phyloP scores from a whole-genome alignment of 2,888 invertebrate genomes.

The Tiliacea aurago region DNA sequence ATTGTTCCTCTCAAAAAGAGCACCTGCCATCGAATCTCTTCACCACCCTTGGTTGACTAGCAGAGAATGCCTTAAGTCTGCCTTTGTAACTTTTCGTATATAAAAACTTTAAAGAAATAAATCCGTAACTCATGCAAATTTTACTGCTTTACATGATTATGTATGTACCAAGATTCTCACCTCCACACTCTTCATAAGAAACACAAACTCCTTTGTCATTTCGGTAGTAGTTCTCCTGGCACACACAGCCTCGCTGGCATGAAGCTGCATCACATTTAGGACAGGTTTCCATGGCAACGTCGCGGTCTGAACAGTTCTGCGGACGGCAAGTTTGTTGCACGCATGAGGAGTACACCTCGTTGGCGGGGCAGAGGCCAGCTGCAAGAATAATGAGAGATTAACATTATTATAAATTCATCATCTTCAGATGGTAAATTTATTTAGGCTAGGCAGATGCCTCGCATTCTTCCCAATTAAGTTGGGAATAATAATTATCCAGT shows the following conservation, averaged over 20 bases:
- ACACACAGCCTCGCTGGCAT: slow-evolving; percentile 55
- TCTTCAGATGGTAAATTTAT: too few species aligned
- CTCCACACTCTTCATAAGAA: slow-evolving; percentile 48
- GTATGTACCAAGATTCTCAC: slow-evolving; percentile 21
- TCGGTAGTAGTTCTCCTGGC: slow-evolving; percentile 50
- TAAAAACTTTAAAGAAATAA: too few species aligned
- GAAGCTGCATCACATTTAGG: background rate
- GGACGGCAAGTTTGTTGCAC: slow-evolving; percentile 44
- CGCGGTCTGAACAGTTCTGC: slow-evolving; percentile 43
- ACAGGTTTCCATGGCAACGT: slow-evolving; percentile 29
- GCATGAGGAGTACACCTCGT: slow-evolving; percentile 54
- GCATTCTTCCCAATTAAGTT: background rate
- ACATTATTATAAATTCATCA: background rate
- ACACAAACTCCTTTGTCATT: slow-evolving; percentile 52
- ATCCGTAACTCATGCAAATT: too few species aligned
- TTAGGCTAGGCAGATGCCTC: background rate
- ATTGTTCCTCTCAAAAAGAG: too few species aligned
- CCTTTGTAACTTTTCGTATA: too few species aligned
- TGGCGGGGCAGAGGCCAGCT: slow-evolving; percentile 61
- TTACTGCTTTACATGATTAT: too few species aligned
- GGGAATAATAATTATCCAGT: background rate
- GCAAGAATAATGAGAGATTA: slow-evolving; percentile 8
- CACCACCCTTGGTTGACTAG: too few species aligned
- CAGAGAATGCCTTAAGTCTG: too few species aligned
- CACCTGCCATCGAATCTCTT: too few species aligned